phyloP scores from a whole-genome alignment of 2,888 invertebrate species.

The Willowsia nigromaculata region DNA sequence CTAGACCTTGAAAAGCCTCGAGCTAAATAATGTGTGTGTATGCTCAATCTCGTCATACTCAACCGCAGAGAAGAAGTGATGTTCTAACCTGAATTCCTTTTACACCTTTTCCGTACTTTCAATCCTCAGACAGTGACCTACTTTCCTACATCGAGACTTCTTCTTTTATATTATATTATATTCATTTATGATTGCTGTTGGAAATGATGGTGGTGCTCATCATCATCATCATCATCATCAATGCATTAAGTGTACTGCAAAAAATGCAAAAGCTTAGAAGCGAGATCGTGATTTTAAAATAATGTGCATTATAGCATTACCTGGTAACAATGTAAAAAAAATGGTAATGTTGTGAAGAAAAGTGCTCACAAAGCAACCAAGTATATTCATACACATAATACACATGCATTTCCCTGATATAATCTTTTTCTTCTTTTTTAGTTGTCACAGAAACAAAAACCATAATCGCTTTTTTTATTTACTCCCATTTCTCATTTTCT shows the following conservation, averaged over 20 bases:
- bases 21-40: constrained; percentile 71
- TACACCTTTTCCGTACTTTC: constrained; percentile 78
- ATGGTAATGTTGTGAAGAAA: background rate
- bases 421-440: background rate
- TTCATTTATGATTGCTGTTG: constrained; percentile 19
- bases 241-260: background rate
- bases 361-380: constrained; percentile 4
- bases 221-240: background rate
- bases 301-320: background rate
- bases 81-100: constrained; percentile 78
- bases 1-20: constrained; percentile 79
- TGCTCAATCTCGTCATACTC: constrained; percentile 42
- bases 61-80: constrained; percentile 55
- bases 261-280: background rate
- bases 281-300: background rate
- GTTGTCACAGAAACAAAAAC: background rate
- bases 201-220: background rate
- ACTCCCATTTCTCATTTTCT: constrained; percentile 21
- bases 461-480: constrained; percentile 17
- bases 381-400: background rate
- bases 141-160: constrained; percentile 77
- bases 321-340: background rate
- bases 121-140: constrained; percentile 78
- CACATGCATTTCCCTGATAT: constrained; percentile 10
- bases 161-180: constrained; percentile 13